Evolutionary conservation across 2,113 vertebrate species (phyloP).

Genomic region (Phalacrocorax brasilianus): DNA sequence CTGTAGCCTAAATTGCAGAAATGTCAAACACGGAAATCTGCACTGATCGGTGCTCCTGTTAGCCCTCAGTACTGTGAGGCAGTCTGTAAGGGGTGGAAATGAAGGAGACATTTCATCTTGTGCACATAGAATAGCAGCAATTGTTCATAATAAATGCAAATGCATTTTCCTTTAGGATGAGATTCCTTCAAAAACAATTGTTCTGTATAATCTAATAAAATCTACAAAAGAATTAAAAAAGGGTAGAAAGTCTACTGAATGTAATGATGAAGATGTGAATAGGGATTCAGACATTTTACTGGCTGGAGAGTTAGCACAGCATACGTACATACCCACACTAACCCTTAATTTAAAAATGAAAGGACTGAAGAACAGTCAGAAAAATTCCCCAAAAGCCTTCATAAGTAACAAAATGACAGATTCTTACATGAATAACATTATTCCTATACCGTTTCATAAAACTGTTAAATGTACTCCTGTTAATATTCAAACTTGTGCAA

Average conservation of each 20-base stretch:
- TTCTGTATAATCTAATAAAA: neutral
- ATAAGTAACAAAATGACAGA: neutral
- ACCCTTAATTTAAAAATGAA: neutral
- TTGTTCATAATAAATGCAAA: constrained; percentile 2
- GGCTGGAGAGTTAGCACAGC: neutral
- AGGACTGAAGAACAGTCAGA: neutral
- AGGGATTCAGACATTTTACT: neutral
- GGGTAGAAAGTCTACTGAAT: neutral
- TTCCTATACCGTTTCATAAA: neutral
- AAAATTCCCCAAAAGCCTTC: neutral
- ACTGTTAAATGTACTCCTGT: neutral
- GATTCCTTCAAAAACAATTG: neutral
- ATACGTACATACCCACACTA: neutral
- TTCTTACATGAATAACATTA: neutral
- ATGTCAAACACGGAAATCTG: neutral
- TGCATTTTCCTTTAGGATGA: neutral
- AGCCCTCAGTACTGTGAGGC: rapidly evolving
- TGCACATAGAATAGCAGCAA: neutral
- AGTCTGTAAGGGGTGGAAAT: neutral
- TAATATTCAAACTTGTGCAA: neutral
- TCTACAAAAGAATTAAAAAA: neutral
- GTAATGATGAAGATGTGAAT: neutral
- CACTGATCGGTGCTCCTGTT: neutral
- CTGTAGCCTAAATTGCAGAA: neutral
- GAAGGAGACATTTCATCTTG: neutral